Conservation (phyloP, 2,888 invertebrate genomes). For the Therioaphis trifolii region DNA sequence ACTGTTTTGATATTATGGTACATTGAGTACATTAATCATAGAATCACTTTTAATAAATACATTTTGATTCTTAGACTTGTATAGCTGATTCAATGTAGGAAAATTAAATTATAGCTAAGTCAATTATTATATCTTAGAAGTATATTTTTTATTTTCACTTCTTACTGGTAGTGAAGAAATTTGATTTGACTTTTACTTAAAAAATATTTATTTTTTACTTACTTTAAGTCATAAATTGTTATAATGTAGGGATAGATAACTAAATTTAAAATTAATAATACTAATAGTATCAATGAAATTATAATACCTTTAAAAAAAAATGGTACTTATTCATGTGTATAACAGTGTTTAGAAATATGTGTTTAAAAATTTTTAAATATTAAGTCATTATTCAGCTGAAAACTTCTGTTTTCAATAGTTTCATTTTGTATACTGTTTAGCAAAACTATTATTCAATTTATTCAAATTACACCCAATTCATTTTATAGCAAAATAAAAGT, state of each 20-base stretch:
- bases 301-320: not conserved
- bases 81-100: not conserved
- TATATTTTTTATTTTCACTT: not conserved
- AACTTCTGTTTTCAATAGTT: not conserved
- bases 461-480: not conserved
- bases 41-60: not conserved
- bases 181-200: not conserved
- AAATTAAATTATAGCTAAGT: conserved; percentile 15
- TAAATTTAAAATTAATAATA: not conserved
- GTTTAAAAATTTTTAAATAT: not conserved
- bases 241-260: too few species aligned
- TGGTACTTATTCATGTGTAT: not conserved
- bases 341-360: not conserved
- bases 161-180: not conserved
- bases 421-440: not conserved
- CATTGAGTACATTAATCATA: too few species aligned
- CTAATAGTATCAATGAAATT: not conserved
- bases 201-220: too few species aligned
- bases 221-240: not conserved
- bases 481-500: conserved; percentile 58
- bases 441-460: not conserved
- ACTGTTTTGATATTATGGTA: too few species aligned
- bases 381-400: conserved; percentile 19
- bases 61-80: not conserved
- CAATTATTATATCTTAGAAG: not conserved